phyloP scores from a whole-genome alignment of 2,888 invertebrate genomes.

The Dilophus febrilis region DNA sequence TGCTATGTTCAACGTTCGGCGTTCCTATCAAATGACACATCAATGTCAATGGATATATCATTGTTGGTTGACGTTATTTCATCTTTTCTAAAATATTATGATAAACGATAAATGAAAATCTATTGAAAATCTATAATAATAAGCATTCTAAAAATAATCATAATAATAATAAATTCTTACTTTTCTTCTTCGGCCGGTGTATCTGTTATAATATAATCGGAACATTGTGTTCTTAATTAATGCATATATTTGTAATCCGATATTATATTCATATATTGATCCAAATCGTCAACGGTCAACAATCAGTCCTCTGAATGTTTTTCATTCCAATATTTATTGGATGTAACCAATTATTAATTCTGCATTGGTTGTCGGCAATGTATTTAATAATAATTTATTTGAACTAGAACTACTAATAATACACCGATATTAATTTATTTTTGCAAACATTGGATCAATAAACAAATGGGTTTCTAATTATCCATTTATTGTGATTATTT shows the following conservation, averaged over 20 bases:
- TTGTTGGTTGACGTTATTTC: constrained; percentile 12
- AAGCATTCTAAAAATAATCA: background rate
- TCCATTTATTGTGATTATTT: constrained; percentile 25
- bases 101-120: background rate
- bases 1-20: constrained; percentile 32
- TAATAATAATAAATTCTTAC: constrained; percentile 4
- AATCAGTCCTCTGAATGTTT: background rate
- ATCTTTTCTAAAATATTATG: background rate
- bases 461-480: constrained; percentile 27
- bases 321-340: constrained; percentile 2
- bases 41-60: constrained; percentile 35
- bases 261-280: constrained; percentile 19
- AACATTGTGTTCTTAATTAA: constrained; percentile 20
- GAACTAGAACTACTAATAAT: constrained; percentile 45
- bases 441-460: constrained; percentile 42
- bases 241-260: constrained; percentile 13
- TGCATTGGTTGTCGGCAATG: constrained; percentile 34
- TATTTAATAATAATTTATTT: constrained; percentile 42
- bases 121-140: background rate
- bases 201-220: constrained; percentile 24
- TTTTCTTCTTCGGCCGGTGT: constrained; percentile 20
- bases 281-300: constrained; percentile 14
- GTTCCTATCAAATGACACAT: constrained; percentile 43
- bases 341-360: constrained; percentile 18
- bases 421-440: constrained; percentile 39